Evolutionary conservation across 2,797 vertebrate genomes (phyloP), one percentile per base, ranked within the genome.

Genomic region (Phylloscopus collybita): DNA sequence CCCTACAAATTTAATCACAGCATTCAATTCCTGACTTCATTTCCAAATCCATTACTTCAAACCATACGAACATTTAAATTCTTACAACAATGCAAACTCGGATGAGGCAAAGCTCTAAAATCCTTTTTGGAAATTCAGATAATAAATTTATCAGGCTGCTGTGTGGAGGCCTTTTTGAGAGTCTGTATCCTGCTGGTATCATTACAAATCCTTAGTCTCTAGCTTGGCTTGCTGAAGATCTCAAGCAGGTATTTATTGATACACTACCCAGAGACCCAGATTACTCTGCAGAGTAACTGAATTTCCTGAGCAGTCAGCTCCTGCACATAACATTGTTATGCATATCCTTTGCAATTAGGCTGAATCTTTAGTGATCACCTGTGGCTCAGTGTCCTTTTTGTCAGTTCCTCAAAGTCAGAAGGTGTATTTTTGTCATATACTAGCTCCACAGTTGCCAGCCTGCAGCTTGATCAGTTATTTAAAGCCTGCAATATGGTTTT

Each of bases 201-300:
- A 66, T 70, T 74, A 65, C 38, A 92, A 90, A 93, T 80, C 78
- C 79, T 73, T 38, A 80, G 61, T 60, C 53, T 88, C n/a, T 64
- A 85, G 30, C 71, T 82, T 89, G 64, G 49, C 80, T 91, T 0
- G 0, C 45, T 40, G 42, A 85, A 92, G 84, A 85, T n/a, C 64
- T 94, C 66, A 89, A 91, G 74, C 53, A 94, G 88, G 60, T 86
- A 74, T 86, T 86, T 83, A 84, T 66, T 84, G 75, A 61, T 49
- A 69, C 19, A 22, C 23, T 49, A 88, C 64, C 34, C 59, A 84
- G 62, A 93, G 67, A 80, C 47, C 19, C 50, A 18, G 57, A 38
- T 71, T 90, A 80, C 45, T 86, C 65, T 71, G 30, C 45, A 74
- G 54, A 79, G 59, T 72, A 83, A 42, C 65, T 61, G 32, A 57